Base-by-base conservation (phyloP, 2,888 invertebrate genomes). In the Meandrusa payeni region DNA sequence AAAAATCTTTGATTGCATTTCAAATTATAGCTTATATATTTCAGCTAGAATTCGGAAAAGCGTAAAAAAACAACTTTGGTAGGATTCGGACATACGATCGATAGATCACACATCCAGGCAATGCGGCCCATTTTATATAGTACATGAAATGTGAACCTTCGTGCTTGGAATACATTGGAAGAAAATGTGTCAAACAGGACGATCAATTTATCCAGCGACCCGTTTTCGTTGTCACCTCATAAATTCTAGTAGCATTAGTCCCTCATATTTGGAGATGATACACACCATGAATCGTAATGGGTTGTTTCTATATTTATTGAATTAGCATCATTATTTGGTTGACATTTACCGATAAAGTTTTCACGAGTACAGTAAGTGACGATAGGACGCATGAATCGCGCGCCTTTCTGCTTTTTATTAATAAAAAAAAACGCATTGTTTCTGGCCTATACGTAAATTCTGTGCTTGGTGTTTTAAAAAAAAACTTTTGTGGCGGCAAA, bases 191-290 rank as follows among this genome's bases (percentile, higher is more conserved):
- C 10, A 15, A 26, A 20, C 38, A 7, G 26, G 15, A n/a, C 64
- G 64, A 75, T 80, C 72, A 79, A n/a, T 69, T 75, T 71, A 78
- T 76, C 76, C 74, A 72, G 69, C 72, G 76, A 67, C 74, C 78
- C 58, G 63, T 55, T 75, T 70, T 53, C 50, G 50, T 50, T 41
- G 55, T 37, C 53, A 55, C 50, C 43, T 62, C 51, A 56, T 60
- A 57, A 52, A 64, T 67, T 64, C 64, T 20, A 41, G 28, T 51
- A 44, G 45, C 37, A 54, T 57, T 54, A 52, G 45, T 46, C 46
- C 22, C 49, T 57, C 70, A 45, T 59, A 72, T 76, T 78, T 73
- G 70, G 76, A 41, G 46, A 36, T 44, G 39, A 40, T 31, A 33
- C 44, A 39, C 32, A 31, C 26, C 10, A 19, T 49, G 55, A 46